Base-by-base conservation (phyloP, 2,888 invertebrate genomes). In the Slavum lentiscoides region DNA sequence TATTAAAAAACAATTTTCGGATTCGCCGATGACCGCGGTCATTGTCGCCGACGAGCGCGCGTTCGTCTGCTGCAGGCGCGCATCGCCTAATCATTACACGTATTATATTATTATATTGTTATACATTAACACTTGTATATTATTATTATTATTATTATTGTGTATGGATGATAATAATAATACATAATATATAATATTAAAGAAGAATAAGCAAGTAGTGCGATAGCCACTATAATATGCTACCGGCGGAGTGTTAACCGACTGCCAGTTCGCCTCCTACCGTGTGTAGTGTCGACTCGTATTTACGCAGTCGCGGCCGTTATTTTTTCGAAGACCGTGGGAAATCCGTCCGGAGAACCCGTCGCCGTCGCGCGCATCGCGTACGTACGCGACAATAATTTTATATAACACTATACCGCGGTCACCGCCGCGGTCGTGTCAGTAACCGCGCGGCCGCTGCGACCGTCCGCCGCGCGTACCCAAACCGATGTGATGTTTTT, bases 271-370 rank as follows among this genome's bases (percentile, higher is more conserved):
- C n/a, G 37, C 19, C 15, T 55, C 17, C 3, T 11, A 49, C 23
- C 37, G 13, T n/a, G n/a, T n/a, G n/a, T n/a, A n/a, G n/a, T n/a
- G n/a, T n/a, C n/a, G n/a, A n/a, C n/a, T n/a, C n/a, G n/a, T n/a
- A n/a, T n/a, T n/a, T n/a, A n/a, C n/a, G n/a, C 49, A 30, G 66
- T 43, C 69, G 21, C 53, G 8, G 70, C 43, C 39, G 55, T 62
- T 49, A 53, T 62, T 30, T 62, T 53, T 37, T 62, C 39, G 77
- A 77, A 77, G 77, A 68, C 70, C 69, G 77, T 77, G 77, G 77
- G 77, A 77, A 77, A 76, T 69, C 62, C 17, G 37, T 69, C 61
- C 17, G 37, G 23, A 53, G 39, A 37, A 62, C 49, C 64, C 62
- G 39, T 39, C 39, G 39, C 39, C 6, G 6, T 8, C 6, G 39